Base-by-base conservation (phyloP, 2,113 vertebrate species). In the Bettongia penicillata region DNA sequence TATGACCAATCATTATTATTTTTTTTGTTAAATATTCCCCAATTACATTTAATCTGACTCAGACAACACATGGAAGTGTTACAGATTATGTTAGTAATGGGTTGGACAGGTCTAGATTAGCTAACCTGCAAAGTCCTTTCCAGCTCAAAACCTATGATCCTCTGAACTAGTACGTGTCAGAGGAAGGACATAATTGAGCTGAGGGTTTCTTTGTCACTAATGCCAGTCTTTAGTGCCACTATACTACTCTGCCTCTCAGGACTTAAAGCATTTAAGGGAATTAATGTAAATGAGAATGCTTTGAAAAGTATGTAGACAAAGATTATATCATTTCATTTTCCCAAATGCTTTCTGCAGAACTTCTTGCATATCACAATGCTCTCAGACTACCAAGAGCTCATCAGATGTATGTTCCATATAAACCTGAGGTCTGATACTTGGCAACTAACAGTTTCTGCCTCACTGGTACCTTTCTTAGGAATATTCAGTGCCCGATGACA, bases 401-500 rank as follows among this genome's bases (percentile, higher is more conserved):
- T 51, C 53, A 49, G 47, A 31, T 3, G n/a, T 51, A 1, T 47
- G 5, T 49, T 89, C 28, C 8, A 11, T 1, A 48, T 50, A 91
- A 23, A 31, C 14, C 31, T 51, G 19, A n/a, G 9, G 0, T n/a
- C 50, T 37, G 2, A 77, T 9, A 55, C 91, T 92, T 8, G 47
- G 7, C 91, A n/a, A 77, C 61, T n/a, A 77, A 19, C 31, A 53
- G 51, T 55, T 90, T 93, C 12, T 90, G 31, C 94, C 61, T 90
- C 12, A 93, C 68, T 91, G 91, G 57, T 91, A 90, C 93, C 91
- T 93, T 90, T 93, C 91, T 50, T 91, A 77, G 53, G 92, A 4
- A 92, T 91, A 22, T 31, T 93, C 89, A 95, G 47, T 89, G 91
- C 25, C 22, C 6, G 61, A n/a, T 92, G 50, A 93, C 48, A 89